Base-by-base conservation (phyloP, 2,888 invertebrate species). In the Ptilodon capucinus region DNA sequence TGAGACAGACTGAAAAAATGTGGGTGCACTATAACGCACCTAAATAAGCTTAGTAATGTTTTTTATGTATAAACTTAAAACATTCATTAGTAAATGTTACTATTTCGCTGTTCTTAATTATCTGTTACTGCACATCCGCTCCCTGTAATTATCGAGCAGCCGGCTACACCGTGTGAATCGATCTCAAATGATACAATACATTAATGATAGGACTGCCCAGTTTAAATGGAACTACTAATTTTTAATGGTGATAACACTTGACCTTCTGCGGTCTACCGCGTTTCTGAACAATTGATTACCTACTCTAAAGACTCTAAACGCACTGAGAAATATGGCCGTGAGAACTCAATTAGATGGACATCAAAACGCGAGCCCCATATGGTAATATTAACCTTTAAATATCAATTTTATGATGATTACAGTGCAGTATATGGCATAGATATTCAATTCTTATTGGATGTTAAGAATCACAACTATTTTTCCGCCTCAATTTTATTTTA, bases 191-290 rank as follows among this genome's bases (percentile, higher is more conserved):
- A 6, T 21, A 2, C 17, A 21, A n/a, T 14, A 36, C 9, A 28
- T 36, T 9, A 18, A 21, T 39, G 19, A 21, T n/a, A 19, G n/a
- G 16, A 38, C 18, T 21, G 7, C 17, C 17, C 11, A 13, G 39
- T 13, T 13, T 2, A 17, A 35, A 17, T 35, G 9, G 16, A 11
- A 11, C 35, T 18, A 25, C 17, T 46, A 40, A 56, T 48, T 48
- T n/a, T 53, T 51, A n/a, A 13, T 51, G 52, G 46, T 35, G 43
- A 48, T 56, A 52, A 44, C 13, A 21, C 34, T 36, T 49, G 19
- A 48, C 64, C 64, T 63, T 62, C 41, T 44, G 53, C 8, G 55
- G 60, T 51, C 13, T 49, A 19, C 35, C 45, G 40, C 39, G 48
- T 14, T 34, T 55, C 40, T 51, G 9, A 8, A 21, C 42, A 44